Evolutionary conservation across 2,113 vertebrate species (phyloP), one percentile per base, ranked within the genome.

Genomic region (Tupaia tana): DNA sequence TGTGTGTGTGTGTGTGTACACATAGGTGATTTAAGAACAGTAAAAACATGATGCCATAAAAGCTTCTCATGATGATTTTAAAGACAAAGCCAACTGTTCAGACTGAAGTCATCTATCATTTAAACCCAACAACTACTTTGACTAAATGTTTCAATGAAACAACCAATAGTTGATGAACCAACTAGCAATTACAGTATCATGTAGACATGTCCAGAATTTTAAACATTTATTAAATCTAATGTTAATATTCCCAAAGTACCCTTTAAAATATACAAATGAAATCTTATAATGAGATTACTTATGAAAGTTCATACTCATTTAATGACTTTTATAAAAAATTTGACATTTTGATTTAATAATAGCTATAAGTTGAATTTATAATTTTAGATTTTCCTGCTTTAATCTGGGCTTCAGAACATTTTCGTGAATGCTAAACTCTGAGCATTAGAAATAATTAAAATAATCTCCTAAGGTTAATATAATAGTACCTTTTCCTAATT

Each of bases 291-390:
- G 77, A 94, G 74, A 95, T 92, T 90, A 94, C 43, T 92, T 89
- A 11, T 91, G 73, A 84, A 96, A 93, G 79, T 96, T 98, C 74
- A 90, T 77, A 95, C 81, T 92, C 88, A 95, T 67, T 80, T 95
- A 95, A 95, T 97, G 96, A 89, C 80, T 95, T 95, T 95, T 97
- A 92, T 79, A 59, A 86, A 77, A 97, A 95, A 87, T 43, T 43
- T 94, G 88, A 90, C 43, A 25, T 90, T 95, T 96, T 95, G 82
- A 96, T 94, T 94, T 97, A 92, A 96, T 90, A 93, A 92, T 94
- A 80, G 25, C 84, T 90, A 19, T 85, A 96, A 94, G 61, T 95
- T 96, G 67, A 96, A 96, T 93, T 97, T 93, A 93, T 80, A 93
- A 95, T 95, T 96, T 96, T 80, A 85, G 83, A 75, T 95, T 92